Conservation (phyloP, 2,888 invertebrate genomes). For the Chrysolina oricalcia region DNA sequence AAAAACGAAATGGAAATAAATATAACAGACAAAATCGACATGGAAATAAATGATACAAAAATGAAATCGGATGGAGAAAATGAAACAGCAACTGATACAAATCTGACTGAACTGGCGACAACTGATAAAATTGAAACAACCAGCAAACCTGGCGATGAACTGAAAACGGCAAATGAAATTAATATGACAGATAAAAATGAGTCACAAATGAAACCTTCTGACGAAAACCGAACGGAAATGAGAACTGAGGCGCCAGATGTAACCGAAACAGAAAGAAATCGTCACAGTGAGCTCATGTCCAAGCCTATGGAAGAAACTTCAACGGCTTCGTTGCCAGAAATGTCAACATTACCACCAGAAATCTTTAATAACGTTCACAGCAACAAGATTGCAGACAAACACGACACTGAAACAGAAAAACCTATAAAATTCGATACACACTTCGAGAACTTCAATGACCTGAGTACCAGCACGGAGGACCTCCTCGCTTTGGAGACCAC, state of each 20-base stretch:
- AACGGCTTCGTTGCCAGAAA: background rate
- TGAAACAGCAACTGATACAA: background rate
- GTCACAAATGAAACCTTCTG: background rate
- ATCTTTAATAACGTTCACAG: conserved; percentile 67
- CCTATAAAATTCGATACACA: conserved; percentile 31
- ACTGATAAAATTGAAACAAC: conserved; percentile 24
- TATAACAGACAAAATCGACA: background rate
- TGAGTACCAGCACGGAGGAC: conserved; percentile 66
- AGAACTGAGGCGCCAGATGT: background rate
- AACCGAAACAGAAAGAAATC: background rate
- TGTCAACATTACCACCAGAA: conserved; percentile 60
- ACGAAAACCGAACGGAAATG: conserved; percentile 3
- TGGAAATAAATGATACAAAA: background rate
- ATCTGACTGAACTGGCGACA: background rate
- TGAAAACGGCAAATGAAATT: conserved; percentile 9
- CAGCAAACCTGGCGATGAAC: conserved; percentile 4
- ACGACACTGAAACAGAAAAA: conserved; percentile 24
- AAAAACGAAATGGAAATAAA: background rate
- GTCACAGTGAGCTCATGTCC: background rate
- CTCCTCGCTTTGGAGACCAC: conserved; percentile 69
- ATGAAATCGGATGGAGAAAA: background rate
- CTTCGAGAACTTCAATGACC: conserved; percentile 54
- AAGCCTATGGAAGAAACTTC: conserved; percentile 17
- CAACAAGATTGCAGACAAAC: conserved; percentile 51
- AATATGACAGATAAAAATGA: background rate